Evolutionary conservation across 2,113 vertebrate species (phyloP), one percentile per base, ranked within the genome.

Genomic region (Panurus biarmicus): DNA sequence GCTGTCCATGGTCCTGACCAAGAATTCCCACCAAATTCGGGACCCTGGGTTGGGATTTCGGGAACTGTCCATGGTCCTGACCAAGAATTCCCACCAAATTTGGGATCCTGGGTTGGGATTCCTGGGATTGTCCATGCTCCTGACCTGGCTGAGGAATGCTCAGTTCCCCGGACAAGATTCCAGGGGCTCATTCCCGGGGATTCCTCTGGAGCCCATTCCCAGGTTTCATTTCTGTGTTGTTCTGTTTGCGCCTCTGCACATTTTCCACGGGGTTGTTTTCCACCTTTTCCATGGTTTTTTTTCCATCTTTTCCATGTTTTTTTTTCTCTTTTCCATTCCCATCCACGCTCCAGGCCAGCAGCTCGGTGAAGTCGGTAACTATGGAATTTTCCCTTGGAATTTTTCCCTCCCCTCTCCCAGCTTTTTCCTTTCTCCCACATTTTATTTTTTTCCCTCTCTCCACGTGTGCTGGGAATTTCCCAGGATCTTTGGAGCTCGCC

Each of bases 291-390:
- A 5, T 12, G 40, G 40, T 84, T 42, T 21, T 57, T 23, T 53
- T 16, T 29, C n/a, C n/a, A n/a, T n/a, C 51, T 29, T 53, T 53
- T 53, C 48, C 48, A 50, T 50, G 9, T 10, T 84, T 42, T 21
- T 73, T 23, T 80, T 73, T 87, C 36, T 89, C 87, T 95, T 61
- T 95, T 44, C 85, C 77, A 33, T 94, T 76, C 72, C 38, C 87
- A 51, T 89, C 90, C 95, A 89, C 26, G 97, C 95, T 87, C 73
- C 82, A 80, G 96, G 69, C 1, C 83, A 89, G 51, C 87, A 61
- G 71, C 93, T 92, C 36, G 77, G 5, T 31, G 91, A 87, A 81
- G 51, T 88, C 21, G 95, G 96, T 97, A 97, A 96, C 79, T 96
- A 96, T 96, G 74, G 67, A 23, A 50, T 45, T 64, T 74, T 42